Base-by-base conservation (phyloP, 2,113 vertebrate genomes). In the Anoura caudifer region DNA sequence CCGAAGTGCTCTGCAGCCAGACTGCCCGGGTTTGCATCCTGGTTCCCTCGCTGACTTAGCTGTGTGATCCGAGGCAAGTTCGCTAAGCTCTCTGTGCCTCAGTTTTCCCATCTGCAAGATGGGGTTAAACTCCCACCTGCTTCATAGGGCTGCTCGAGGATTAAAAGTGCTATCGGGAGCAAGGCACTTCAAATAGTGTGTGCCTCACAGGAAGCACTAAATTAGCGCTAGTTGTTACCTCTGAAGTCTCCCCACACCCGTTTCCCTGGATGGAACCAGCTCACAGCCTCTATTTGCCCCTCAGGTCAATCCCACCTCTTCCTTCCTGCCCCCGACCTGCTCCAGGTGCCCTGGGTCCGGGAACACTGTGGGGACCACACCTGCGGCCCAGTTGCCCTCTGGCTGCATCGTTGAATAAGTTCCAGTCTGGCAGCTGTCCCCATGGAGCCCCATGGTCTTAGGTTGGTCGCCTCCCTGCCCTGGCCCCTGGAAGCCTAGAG, bases 51-150 rank as follows among this genome's bases (percentile, higher is more conserved):
- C 10, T 70, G 36, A 84, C 65, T 75, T 80, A 77, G 59, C 31
- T 87, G 24, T 65, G 69, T 63, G 88, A 56, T 33, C 15, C 9
- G 54, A n/a, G 38, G 45, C 56, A 95, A 81, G 52, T 70, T 80
- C 76, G 45, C n/a, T 76, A 75, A 93, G 19, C 28, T 72, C 41
- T 94, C 28, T 76, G 50, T 43, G 59, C 26, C 70, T 95, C 17
- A 4, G 20, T 36, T 93, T 87, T 56, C 59, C 65, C 36, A 73
- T 38, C 31, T 95, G 28, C 47, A 56, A 79, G 94, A 77, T 15
- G 31, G 47, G 43, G 45, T 56, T 95, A 33, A 54, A 91, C 89
- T 50, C 33, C 20, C 4, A 54, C 12, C 77, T 28, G 22, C 5
- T 4, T 75, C 65, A 72, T 22, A 52, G 43, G 47, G 47, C 63